A percentile compares a stretch with the other conserved stretches of the same genome.
Evolutionary conservation across 2,888 invertebrate species (phyloP).

Genomic region (Coelopa pilipes): DNA sequence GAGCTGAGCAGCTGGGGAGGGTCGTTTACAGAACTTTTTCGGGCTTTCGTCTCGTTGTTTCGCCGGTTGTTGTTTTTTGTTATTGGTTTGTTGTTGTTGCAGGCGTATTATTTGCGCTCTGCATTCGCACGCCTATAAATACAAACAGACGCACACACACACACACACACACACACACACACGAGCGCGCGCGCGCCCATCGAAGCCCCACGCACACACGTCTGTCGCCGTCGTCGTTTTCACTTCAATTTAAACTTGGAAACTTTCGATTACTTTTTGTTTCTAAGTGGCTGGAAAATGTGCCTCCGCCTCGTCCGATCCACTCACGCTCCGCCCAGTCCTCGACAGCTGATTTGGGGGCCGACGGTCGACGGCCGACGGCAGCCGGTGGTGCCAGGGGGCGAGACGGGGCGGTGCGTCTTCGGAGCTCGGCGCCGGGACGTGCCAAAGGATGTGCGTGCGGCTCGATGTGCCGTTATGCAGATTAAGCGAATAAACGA

Average conservation of each 20-base stretch:
- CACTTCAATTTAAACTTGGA: constrained; percentile 63
- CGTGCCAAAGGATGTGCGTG: constrained; percentile 13
- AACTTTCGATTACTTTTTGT: constrained; percentile 54
- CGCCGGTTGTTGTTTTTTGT: no score
- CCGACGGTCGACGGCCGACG: neutral
- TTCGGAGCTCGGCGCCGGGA: no score
- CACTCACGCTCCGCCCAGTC: no score
- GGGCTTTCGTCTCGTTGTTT: no score
- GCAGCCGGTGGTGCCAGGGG: neutral
- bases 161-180: constrained; percentile 1
- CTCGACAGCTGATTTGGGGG: neutral
- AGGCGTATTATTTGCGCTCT: neutral
- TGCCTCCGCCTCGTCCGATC: neutral
- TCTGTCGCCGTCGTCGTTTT: constrained; percentile 52
- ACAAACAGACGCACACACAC: constrained; percentile 4
- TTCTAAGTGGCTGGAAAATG: constrained; percentile 24
- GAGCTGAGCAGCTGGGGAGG: no score
- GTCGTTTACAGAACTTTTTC: no score
- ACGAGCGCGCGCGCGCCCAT: neutral
- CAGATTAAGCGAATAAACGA: constrained; percentile 50
- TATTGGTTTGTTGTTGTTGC: neutral
- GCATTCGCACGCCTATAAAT: constrained; percentile 1
- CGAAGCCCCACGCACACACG: neutral
- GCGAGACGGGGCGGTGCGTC: no score
- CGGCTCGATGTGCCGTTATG: constrained; percentile 52